Percentiles rank a stretch among this genome's conserved stretches.
Evolutionary conservation across 2,113 vertebrate genomes (phyloP).

Genomic region (Paradisaea rubra): DNA sequence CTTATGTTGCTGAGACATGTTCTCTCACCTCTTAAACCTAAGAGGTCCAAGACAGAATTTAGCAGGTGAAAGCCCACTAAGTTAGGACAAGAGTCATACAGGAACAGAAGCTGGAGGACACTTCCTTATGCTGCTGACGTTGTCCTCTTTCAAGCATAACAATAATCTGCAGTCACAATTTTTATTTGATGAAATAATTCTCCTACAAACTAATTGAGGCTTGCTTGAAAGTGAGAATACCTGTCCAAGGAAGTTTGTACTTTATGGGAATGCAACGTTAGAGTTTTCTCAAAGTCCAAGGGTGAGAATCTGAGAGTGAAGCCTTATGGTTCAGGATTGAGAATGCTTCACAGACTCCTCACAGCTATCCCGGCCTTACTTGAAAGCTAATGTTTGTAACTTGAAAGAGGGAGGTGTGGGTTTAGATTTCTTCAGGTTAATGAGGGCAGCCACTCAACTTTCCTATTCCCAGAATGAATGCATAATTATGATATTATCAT

Average conservation of each 20-base stretch:
- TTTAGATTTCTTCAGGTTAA: background rate
- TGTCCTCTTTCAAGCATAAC: background rate
- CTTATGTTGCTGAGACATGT: background rate
- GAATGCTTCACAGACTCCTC: background rate
- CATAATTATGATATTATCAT: conserved; percentile 25
- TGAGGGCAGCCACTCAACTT: background rate
- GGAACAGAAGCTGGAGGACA: background rate
- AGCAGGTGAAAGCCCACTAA: background rate
- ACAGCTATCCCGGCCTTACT: background rate
- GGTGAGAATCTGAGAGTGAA: background rate
- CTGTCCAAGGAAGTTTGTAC: background rate
- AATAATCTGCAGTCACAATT: background rate
- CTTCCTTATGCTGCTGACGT: background rate
- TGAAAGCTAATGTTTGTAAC: background rate
- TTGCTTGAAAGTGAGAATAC: background rate
- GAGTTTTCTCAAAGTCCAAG: background rate
- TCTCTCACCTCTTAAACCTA: background rate
- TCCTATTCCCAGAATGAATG: background rate
- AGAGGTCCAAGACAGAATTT: background rate
- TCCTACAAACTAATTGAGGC: background rate
- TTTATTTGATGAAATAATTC: background rate
- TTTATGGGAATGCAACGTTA: background rate
- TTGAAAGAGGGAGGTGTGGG: background rate
- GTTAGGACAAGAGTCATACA: background rate
- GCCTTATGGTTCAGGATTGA: background rate